These are phyloP conservation scores for Periparus ater DNA, from an alignment of 2,797 vertebrate genomes.

Conservation along the genomic window DNA sequence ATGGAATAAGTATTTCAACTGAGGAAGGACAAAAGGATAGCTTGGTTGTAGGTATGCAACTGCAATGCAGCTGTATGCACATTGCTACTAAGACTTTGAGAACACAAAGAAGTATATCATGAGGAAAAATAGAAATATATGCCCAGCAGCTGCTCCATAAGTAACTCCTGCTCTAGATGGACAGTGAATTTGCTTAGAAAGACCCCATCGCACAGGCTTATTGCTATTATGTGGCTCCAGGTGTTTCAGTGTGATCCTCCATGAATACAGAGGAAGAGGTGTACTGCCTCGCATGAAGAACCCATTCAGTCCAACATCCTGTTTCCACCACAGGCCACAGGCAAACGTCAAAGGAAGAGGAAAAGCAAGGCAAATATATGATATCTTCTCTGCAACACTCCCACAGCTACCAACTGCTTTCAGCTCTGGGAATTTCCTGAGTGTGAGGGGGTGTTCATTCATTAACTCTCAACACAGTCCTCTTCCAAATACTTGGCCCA, in stretches of 20 bases:
- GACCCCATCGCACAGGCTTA: neutral
- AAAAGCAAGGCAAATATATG: neutral
- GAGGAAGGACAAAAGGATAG: neutral
- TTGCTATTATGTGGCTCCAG: neutral
- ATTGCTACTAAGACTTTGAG: neutral
- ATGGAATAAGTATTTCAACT: neutral
- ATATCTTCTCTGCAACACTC: neutral
- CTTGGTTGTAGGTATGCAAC: neutral
- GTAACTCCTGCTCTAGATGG: neutral
- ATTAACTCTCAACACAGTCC: neutral
- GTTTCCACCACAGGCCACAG: neutral
- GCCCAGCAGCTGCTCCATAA: neutral
- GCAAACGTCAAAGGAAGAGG: neutral
- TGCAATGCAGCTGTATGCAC: neutral
- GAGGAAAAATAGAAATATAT: neutral
- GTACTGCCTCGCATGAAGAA: neutral
- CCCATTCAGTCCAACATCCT: neutral
- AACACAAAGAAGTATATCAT: neutral
- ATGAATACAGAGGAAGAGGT: neutral
- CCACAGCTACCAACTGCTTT: neutral
- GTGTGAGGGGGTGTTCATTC: neutral
- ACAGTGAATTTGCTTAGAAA: neutral
- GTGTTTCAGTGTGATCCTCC: neutral
- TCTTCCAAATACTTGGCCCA: neutral
- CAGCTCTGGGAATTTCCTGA: constrained; percentile 3